Base-by-base conservation (phyloP, 2,113 vertebrate species). In the Dipodomys stephensi region DNA sequence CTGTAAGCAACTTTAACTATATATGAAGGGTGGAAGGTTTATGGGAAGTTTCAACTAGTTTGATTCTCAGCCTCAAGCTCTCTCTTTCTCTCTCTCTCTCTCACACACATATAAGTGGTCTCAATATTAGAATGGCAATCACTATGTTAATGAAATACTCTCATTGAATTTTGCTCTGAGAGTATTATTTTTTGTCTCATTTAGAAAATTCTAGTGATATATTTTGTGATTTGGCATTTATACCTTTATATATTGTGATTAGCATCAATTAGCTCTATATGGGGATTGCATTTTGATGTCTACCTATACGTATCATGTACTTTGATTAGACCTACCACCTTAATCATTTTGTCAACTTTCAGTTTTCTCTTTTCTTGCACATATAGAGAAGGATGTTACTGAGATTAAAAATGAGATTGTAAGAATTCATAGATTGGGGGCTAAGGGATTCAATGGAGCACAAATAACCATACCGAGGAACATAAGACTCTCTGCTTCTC, bases 361-460 rank as follows among this genome's bases (percentile, higher is more conserved):
- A 57, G 53, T 57, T 57, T 4, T 13, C 53, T 57, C 53, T 53
- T 53, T 78, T 85, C 69, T 88, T 49, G 62, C 65, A 85, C 13
- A 39, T 76, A 69, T 2, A 88, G 27, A 53, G 20, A 83, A 92
- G 28, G 46, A 92, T 39, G 19, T 83, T 53, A 89, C 44, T 83
- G 74, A 89, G 35, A 80, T 62, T 84, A 92, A 85, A 88, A 93
- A 23, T 23, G 0, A 23, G 93, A 87, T 87, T 95, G 46, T 95
- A 94, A 96, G 89, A 95, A 49, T 10, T 92, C 67, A 93, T 93
- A 76, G 73, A 94, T 94, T 94, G 67, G 79, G 68, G 76, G 44
- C 83, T 91, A 35, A 49, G 96, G 81, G 65, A 90, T 46, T 96
- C 82, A 72, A 71, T 86, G 69, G 68, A 74, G 96, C 93, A 72